Base-by-base conservation (phyloP, 2,113 vertebrate species). In the Cathartes aura region DNA sequence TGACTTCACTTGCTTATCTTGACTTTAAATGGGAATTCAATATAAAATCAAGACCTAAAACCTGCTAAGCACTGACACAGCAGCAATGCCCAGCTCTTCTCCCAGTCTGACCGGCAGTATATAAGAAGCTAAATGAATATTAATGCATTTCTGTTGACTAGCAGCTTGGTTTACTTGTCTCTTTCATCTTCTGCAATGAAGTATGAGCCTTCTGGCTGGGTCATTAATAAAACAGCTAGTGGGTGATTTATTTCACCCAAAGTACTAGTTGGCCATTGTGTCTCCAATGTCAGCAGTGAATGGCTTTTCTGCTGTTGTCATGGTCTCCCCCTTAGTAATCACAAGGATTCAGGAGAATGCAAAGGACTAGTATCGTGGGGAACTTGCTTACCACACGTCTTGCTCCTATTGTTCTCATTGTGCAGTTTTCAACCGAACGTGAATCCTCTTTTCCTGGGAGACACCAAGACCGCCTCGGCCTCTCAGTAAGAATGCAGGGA, bases 251-350 rank as follows among this genome's bases (percentile, higher is more conserved):
- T 97, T 95, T 96, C 90, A 95, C 79, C 90, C 82, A 12, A 86
- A 85, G 88, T 95, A 73, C 93, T 94, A 58, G 87, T 80, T 93
- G 88, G 82, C 85, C 79, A 80, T 97, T 97, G 90, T 97, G 78
- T 66, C 79, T 95, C 74, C 82, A 50, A 13, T 93, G 95, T 92
- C 90, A 97, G 90, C 42, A 76, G 53, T 95, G 88, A 97, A 96
- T 94, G 92, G 85, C 90, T 88, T 93, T 94, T 94, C 91, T 95
- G 82, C 82, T 94, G 96, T 96, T 96, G 97, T 97, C 97, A 96
- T 97, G 93, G 96, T 94, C 95, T 94, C 93, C 53, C 15, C 38
- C 36, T 82, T 81, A 83, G 79, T 62, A 97, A 97, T 97, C 67
- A 24, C 66, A 93, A 81, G 74, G 93, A 95, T 97, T 93, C 79